Base-by-base conservation (phyloP, 2,113 vertebrate species). In the Brienomyrus longianalis region DNA sequence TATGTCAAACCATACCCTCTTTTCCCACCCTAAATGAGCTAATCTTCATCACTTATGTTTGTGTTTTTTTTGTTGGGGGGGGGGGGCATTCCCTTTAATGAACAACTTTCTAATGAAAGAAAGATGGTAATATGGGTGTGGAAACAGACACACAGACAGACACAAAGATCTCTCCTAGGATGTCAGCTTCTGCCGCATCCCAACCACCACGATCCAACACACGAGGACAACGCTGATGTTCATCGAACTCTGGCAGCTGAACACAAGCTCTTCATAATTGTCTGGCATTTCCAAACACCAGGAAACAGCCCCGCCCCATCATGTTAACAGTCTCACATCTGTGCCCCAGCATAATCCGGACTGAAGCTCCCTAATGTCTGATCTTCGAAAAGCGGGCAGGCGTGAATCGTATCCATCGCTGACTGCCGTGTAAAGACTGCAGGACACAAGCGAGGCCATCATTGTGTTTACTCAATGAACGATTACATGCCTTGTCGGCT, bases 401-500 rank as follows among this genome's bases (percentile, higher is more conserved):
- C n/a, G 83, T 85, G 21, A 87, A 54, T 54, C 15, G 51, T 15
- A 87, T 54, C 85, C 50, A 86, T 86, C 21, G 9, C 19, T 59
- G 56, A 87, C 86, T 21, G 86, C 31, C 27, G 59, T 39, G 86
- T 56, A 54, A 54, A 66, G 52, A 21, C 31, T 0, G 54, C 52
- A 27, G 86, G 54, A 88, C 56, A 8, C 35, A 88, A 35, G 54
- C 86, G 11, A 88, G 86, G 8, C 54, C 35, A n/a, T 59, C 21
- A 43, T 59, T 88, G 86, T 62, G 86, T 62, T 45, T 54, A 43
- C 52, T 88, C 31, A 88, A 66, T 88, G 86, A 35, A 43, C 17
- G 23, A 88, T 62, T 62, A 88, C 85, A 87, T 51, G 51, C 85
- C 48, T 48, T 54, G 85, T 43, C 85, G 8, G 43, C 13, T 50